Evolutionary conservation across 2,888 invertebrate genomes (phyloP), one percentile per base, ranked within the genome.

Genomic region (Drosophila recens): DNA sequence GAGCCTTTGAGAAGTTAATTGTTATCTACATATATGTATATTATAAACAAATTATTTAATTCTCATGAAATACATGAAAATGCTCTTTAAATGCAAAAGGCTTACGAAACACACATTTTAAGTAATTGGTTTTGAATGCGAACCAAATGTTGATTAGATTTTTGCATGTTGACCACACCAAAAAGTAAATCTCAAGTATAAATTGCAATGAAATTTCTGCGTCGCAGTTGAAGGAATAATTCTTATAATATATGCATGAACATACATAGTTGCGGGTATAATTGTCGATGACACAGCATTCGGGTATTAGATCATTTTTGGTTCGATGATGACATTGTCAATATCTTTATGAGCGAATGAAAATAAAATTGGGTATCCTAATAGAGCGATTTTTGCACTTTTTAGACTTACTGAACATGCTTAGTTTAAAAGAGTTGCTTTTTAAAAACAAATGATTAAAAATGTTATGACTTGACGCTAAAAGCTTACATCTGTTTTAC

Each of bases 291-390:
- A 86, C 78, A 82, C 67, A 74, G 57, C 58, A 66, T 66, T 64
- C 34, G 66, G 57, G 23, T 68, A 89, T 86, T 86, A 86, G 87
- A 82, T 86, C 86, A 86, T 82, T 79, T 70, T 75, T 40, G 71
- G 52, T 53, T 62, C 51, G 75, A 79, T 76, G 75, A 76, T 79
- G 79, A 66, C 76, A 76, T 79, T 75, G 74, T 66, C 63, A 67
- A 53, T 77, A 46, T 58, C 45, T 40, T 57, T 62, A 51, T 23
- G 20, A 30, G 15, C 40, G 42, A 49, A 42, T 34, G 36, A 20
- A 57, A 17, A 36, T 45, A 11, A 65, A 71, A 63, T 53, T 40
- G 6, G 11, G 13, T 27, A 52, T 30, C n/a, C 42, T 13, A 42
- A 53, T 13, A 17, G 34, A 40, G 23, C 8, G 8, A 8, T 59